Conservation (phyloP, 2,797 vertebrate species). For the Oreochromis mossambicus region DNA sequence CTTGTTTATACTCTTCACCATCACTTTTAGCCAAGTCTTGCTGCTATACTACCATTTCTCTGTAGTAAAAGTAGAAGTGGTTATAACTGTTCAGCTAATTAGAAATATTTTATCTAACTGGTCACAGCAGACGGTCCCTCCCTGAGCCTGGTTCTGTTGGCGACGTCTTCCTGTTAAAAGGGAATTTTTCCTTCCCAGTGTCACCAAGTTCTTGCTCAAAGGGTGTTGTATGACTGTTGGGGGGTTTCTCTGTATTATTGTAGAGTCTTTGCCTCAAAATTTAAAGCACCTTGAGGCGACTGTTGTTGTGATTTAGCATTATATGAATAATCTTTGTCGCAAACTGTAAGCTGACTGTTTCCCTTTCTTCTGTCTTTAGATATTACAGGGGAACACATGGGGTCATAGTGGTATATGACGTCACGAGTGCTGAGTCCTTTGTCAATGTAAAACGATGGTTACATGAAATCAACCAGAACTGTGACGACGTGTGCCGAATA, state of each 20-base stretch:
- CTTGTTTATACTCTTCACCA: not conserved
- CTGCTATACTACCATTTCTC: accelerated
- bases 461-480: constrained; percentile 99
- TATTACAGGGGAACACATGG: constrained; percentile 98
- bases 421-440: constrained; percentile 97
- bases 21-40: not conserved
- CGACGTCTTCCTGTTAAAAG: not conserved
- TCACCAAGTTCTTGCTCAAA: not conserved
- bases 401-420: constrained; percentile 98
- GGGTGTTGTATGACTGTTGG: not conserved
- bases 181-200: not conserved
- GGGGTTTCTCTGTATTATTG: accelerated
- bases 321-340: not conserved
- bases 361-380: constrained; percentile 64
- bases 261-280: accelerated
- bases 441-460: constrained; percentile 99
- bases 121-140: not conserved
- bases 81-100: not conserved
- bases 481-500: constrained; percentile 98
- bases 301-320: not conserved
- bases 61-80: not conserved
- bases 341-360: not conserved
- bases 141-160: not conserved
- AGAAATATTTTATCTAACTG: not conserved
- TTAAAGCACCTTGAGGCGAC: accelerated